Evolutionary conservation across 2,113 vertebrate species (phyloP), one percentile per base, ranked within the genome.

Genomic region (Alouatta palliata): DNA sequence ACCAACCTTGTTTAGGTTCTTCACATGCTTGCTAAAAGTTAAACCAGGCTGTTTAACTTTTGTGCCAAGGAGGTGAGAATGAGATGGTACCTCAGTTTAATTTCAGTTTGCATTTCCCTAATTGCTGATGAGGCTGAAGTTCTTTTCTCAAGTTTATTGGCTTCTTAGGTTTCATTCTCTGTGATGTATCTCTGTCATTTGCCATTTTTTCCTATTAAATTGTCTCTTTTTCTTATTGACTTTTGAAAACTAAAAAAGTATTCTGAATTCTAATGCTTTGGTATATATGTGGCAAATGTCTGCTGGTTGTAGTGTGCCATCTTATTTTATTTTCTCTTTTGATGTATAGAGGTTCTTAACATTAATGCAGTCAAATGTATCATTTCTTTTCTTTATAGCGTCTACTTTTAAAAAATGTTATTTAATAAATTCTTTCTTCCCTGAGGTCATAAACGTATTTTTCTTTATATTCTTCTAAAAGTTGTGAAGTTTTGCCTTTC

Each of bases 381-480:
- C 56, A 71, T 92, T 95, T 77, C 68, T 86, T 94, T 54, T 23
- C 56, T 89, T 64, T 76, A 89, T 76, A 49, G 47, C 47, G 68
- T 76, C 47, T 43, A 37, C 37, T 85, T 75, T 87, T 37, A 23
- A 90, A 76, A 85, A 64, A 75, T 43, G 73, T 64, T 90, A 52
- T 90, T 79, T 35, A 85, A 30, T 71, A 70, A 47, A 35, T 81
- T 94, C 43, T 93, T 80, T 91, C 92, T 81, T 45, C 43, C 83
- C 30, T 35, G 73, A 90, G 37, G 84, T 94, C 35, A 58, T 91
- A 77, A 94, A 71, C 45, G 35, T 70, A 73, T 52, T 94, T 49
- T 71, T 73, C 43, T 87, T 7, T 37, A 47, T 70, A 64, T 76
- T 77, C 49, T 87, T 71, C 64, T 66, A 64, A 68, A 81, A 56